Base-by-base conservation (phyloP, 1,140 invertebrate species). In the Bombus affinis region DNA sequence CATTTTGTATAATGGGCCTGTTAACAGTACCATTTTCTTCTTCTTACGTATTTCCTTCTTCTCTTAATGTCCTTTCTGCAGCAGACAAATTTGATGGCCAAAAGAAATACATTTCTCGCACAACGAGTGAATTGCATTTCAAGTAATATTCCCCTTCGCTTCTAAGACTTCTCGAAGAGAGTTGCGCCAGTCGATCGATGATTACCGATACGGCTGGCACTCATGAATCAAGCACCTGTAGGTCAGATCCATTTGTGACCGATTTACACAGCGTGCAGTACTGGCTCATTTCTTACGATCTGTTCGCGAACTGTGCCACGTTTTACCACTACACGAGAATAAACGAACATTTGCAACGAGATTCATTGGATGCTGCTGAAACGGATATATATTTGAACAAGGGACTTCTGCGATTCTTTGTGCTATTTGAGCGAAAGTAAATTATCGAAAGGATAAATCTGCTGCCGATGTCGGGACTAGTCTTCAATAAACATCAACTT, bases 161-260 rank as follows among this genome's bases (percentile, higher is more conserved):
- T 15, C 66, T 25, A 39, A 65, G 76, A 79, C 42, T 53, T 88
- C 80, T 75, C 76, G 73, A 72, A 68, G 79, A 66, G 77, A 75
- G 53, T 37, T 76, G 37, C 57, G 78, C 53, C 57, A 79, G 37
- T 66, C 73, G 81, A 68, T 79, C 83, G 87, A 71, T 89, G 80
- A 81, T 79, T 70, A 82, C 85, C 74, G 71, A 62, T 79, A 82
- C 81, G 62, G 35, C 44, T 62, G 76, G 81, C 72, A 73, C 79
- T 87, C 86, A 37, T 72, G 81, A 77, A 73, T 72, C 87, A 66
- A 72, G 72, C 76, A 68, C 75, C 76, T 73, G 77, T 88, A 39
- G 78, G 62, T 83, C 80, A 68, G 57, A 47, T 35, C 71, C 76
- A 81, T 81, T 89, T 73, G 76, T 74, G 86, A 88, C 75, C 66